Base-by-base conservation (phyloP, 2,888 invertebrate genomes). In the Drosophila aldrichi region DNA sequence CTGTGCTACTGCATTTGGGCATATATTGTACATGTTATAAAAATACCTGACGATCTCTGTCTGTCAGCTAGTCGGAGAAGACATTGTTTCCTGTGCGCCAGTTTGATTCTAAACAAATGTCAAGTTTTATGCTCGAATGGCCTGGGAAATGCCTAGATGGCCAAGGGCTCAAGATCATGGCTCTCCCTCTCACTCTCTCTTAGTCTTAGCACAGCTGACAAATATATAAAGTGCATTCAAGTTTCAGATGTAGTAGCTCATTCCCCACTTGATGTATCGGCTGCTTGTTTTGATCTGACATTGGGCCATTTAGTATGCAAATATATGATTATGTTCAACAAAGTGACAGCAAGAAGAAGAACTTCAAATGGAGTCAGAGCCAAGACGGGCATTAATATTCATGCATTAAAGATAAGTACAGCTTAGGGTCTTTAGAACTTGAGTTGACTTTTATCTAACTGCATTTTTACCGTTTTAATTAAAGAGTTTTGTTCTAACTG, bases 81-180 rank as follows among this genome's bases (percentile, higher is more conserved):
- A 63, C 58, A 59, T 67, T 55, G 77, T 60, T 86, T 87, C 87
- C 89, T 84, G 80, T 76, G 73, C 74, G 55, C 62, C 56, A 71
- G 63, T 57, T 75, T 38, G 41, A 61, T 61, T 6, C 49, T 62
- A 72, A 69, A 76, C 63, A 80, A 76, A 81, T 78, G 76, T 77
- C 84, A 77, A 72, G 65, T 82, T 82, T 87, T 75, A 87, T 87
- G 89, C 81, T 74, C 81, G 60, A 87, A 84, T 82, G 85, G 80
- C 78, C 88, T 86, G 89, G 76, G 89, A 88, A 85, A 60, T 73
- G 74, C 46, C 38, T 61, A 51, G 66, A 43, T 29, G 40, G 41
- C 41, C 46, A 25, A 46, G 25, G 25, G 25, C 43, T 22, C 22
- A 22, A 22, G 20, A 57, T 43, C 25, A 36, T 43, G 43, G 25